Evolutionary conservation across 2,888 invertebrate genomes (phyloP), one percentile per base, ranked within the genome.

Genomic region (Zeuzera pyrina): DNA sequence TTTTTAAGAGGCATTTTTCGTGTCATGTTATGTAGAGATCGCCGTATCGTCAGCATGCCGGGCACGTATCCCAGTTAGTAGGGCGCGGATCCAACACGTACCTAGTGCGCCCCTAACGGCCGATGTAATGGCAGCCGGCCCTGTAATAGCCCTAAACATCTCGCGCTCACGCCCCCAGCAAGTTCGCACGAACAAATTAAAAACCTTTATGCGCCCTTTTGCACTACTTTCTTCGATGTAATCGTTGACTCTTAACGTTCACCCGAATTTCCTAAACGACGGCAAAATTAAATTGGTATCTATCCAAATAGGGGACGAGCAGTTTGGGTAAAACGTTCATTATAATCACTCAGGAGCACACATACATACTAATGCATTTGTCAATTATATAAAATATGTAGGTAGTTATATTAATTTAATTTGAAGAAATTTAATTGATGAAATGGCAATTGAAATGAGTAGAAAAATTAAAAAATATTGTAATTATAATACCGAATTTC

Each of bases 31-130:
- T 42, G 35, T 35, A 29, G 45, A 53, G 56, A 45, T 47, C 25
- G 33, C 41, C 36, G 41, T 37, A 13, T 25, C 39, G 44, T 68
- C 46, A 43, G 52, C 23, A 74, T 54, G 45, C 70, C 36, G 47
- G 52, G 59, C 78, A 78, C 77, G 77, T 77, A 66, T 53, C 42
- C 52, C 70, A 57, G 74, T 74, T 73, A 76, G 71, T 73, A 68
- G 76, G 74, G 72, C 71, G 69, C 65, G 64, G 61, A 69, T 64
- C 69, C 67, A 56, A 67, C 78, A 77, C 79, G 78, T 76, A 58
- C 63, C 57, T 59, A 49, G 48, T 46, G 47, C 16, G 55, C 63
- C 65, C 71, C 66, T 72, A 76, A 73, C 76, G 64, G 69, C 57
- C 61, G 47, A 52, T 58, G 68, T 78, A 78, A 78, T 77, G 67